Base-by-base conservation (phyloP, 2,797 vertebrate species). In the Labroides dimidiatus region DNA sequence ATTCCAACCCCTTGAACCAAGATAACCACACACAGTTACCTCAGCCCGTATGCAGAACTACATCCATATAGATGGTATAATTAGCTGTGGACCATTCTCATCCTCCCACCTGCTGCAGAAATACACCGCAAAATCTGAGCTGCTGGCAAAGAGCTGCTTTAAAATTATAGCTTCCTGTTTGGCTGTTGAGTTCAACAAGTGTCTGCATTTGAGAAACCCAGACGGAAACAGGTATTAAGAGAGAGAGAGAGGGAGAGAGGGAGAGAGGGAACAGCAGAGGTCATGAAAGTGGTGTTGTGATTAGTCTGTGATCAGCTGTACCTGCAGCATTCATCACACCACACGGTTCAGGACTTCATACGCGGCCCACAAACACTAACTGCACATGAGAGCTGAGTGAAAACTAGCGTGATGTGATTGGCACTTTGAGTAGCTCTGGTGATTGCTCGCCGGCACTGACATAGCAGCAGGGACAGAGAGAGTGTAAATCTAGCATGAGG, bases 361-460 rank as follows among this genome's bases (percentile, higher is more conserved):
- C 20, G 16, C 30, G 19, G 24, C 52, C 1, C 10, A 57, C 48
- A 72, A 64, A 64, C 30, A 4, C 65, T n/a, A 30, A 24, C 10
- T 23, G 3, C 20, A 14, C 12, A 6, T 71, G 55, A 39, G 62
- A 57, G 69, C 23, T 23, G 59, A 57, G 51, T 42, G 49, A 16
- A 20, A 77, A 51, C 44, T 20, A 11, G 62, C 24, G 47, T 44
- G 13, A 43, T 62, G 68, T 81, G 87, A 91, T 71, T 87, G 88
- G 79, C 88, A 89, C 57, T 69, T 88, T 84, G 77, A 88, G 84
- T 68, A 69, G 80, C 70, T 75, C 42, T 57, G 20, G 72, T 89
- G 89, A 90, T 91, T 89, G 84, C 84, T 64, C 55, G 72, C 75
- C 16, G 47, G 55, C 80, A 72, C 84, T 83, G 86, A 87, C 75